These are phyloP conservation scores for Phaonia tiefii DNA, from an alignment of 2,888 invertebrate genomes.

Conservation along the genomic window DNA sequence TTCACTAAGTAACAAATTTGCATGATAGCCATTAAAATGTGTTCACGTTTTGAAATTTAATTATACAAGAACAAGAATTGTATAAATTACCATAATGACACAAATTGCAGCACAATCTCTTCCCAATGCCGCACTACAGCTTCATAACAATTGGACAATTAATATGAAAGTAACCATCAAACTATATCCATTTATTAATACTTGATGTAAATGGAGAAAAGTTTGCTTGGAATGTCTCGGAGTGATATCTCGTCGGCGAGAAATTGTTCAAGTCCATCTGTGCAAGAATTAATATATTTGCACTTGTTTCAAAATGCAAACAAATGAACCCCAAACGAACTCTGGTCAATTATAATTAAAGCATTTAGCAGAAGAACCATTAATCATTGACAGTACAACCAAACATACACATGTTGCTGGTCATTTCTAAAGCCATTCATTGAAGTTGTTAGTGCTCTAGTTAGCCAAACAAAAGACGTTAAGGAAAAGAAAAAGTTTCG, in stretches of 20 bases:
- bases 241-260: too few relatives aligned
- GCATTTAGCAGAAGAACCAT: slow-evolving; percentile 38
- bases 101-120: neutral
- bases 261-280: too few relatives aligned
- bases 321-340: slow-evolving; percentile 11
- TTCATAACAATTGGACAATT: neutral
- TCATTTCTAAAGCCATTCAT: slow-evolving; percentile 13
- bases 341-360: slow-evolving; percentile 41
- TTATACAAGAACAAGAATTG: too few relatives aligned
- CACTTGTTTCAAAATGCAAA: slow-evolving; percentile 31
- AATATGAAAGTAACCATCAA: too few relatives aligned
- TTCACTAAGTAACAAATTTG: too few relatives aligned
- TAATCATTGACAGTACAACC: slow-evolving; percentile 52
- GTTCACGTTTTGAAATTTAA: too few relatives aligned
- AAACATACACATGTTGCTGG: slow-evolving; percentile 2
- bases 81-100: neutral
- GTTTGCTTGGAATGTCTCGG: too few relatives aligned
- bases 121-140: neutral
- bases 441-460: slow-evolving; percentile 37
- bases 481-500: slow-evolving; percentile 29
- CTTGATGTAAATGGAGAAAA: too few relatives aligned
- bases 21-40: too few relatives aligned
- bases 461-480: slow-evolving; percentile 16
- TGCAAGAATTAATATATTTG: slow-evolving; percentile 3
- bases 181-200: too few relatives aligned